Conservation (phyloP, 2,888 invertebrate species). For the Diloba caeruleocephala region DNA sequence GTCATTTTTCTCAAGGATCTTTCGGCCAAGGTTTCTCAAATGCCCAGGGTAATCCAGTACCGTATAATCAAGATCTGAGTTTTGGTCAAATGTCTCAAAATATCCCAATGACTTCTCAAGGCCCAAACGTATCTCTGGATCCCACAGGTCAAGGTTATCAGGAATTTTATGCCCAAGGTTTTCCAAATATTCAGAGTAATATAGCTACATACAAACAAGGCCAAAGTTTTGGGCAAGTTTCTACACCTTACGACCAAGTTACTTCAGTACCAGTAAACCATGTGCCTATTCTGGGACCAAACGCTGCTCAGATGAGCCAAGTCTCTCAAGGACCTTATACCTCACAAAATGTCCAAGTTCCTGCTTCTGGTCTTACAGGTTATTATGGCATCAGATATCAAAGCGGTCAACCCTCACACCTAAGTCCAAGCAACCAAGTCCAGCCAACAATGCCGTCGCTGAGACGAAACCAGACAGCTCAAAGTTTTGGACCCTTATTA, state of each 20-base stretch:
- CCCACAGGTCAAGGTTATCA: background rate
- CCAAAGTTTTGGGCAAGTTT: slow-evolving; percentile 1
- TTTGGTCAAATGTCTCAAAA: background rate
- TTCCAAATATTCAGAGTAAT: background rate
- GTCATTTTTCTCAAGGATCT: background rate
- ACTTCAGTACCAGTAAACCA: background rate
- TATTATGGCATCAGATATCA: too few relatives aligned
- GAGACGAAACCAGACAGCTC: slow-evolving; percentile 9
- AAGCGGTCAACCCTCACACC: background rate
- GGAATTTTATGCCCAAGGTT: background rate
- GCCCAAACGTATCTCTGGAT: background rate
- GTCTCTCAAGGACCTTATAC: background rate
- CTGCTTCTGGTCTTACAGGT: too few relatives aligned
- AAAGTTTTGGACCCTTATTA: slow-evolving; percentile 6
- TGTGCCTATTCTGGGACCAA: background rate
- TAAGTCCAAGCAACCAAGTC: background rate
- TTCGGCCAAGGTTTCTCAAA: background rate
- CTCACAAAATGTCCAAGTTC: background rate
- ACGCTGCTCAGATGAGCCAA: background rate
- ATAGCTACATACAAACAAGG: background rate
- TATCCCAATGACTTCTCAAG: background rate
- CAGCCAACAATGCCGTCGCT: background rate
- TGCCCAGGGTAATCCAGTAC: background rate
- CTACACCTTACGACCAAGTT: background rate
- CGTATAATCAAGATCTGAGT: background rate